Conservation (phyloP, 2,797 vertebrate species). For the Parambassis ranga region DNA sequence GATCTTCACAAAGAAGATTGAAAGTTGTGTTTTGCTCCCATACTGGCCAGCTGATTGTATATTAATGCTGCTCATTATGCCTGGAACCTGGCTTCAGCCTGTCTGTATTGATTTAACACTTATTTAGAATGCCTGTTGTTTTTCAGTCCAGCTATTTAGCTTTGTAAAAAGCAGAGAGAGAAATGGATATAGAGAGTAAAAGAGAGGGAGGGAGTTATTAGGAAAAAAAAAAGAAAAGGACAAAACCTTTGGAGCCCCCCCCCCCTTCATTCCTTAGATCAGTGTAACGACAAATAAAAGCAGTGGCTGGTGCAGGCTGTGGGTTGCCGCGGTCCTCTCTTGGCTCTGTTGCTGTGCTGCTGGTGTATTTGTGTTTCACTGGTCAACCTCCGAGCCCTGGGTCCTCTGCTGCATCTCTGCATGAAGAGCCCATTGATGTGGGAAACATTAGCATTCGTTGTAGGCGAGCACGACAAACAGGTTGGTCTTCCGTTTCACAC, state of each 20-base stretch:
- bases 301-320: constrained; percentile 45
- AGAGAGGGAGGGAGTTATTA: background rate
- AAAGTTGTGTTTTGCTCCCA: background rate
- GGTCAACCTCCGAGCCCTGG: constrained; percentile 53
- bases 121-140: constrained; percentile 44
- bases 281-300: constrained; percentile 73
- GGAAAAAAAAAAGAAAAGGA: constrained; percentile 48
- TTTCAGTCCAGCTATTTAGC: constrained; percentile 30
- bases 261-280: constrained; percentile 69
- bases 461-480: constrained; percentile 73
- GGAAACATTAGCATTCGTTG: constrained; percentile 85
- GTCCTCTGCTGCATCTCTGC: constrained; percentile 59
- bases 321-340: constrained; percentile 54
- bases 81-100: background rate
- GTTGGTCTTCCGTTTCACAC: constrained; percentile 79
- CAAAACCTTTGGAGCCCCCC: constrained; percentile 66
- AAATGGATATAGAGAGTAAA: background rate
- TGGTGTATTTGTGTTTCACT: constrained; percentile 45
- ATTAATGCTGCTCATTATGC: constrained; percentile 50
- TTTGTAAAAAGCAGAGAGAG: constrained; percentile 19
- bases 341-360: constrained; percentile 28
- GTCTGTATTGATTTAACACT: constrained; percentile 54
- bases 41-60: constrained; percentile 22
- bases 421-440: constrained; percentile 82
- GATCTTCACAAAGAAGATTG: background rate